Conservation (phyloP, 2,888 invertebrate genomes). For the Drosophila kanekoi region DNA sequence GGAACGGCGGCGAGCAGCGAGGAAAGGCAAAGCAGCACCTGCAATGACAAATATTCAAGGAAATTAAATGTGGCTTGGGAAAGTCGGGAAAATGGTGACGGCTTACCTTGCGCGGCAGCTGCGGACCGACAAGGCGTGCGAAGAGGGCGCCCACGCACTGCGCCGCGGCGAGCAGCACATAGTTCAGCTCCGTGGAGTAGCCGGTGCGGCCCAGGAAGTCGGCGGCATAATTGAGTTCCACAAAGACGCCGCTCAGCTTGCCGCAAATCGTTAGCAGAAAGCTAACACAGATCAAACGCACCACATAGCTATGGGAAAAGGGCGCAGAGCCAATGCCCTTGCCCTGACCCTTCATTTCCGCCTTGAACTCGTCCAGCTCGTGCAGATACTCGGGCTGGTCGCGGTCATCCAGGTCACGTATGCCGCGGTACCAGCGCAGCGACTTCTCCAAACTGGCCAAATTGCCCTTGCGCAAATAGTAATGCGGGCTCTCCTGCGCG, state of each 20-base stretch:
- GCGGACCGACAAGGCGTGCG: constrained; percentile 62
- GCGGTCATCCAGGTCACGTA: constrained; percentile 79
- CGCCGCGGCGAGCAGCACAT: constrained; percentile 69
- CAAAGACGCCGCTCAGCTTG: constrained; percentile 79
- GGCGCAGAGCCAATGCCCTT: constrained; percentile 32
- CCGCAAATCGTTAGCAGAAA: constrained; percentile 72
- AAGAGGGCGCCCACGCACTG: constrained; percentile 74
- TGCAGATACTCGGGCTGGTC: constrained; percentile 69
- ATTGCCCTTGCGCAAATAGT: constrained; percentile 70
- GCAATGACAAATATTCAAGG: constrained; percentile 11
- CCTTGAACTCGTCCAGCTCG: constrained; percentile 74
- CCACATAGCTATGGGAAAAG: constrained; percentile 49
- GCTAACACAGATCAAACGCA: constrained; percentile 69
- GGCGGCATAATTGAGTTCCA: constrained; percentile 78
- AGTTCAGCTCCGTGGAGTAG: constrained; percentile 56
- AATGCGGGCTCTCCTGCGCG: constrained; percentile 82
- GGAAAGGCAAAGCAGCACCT: constrained; percentile 74
- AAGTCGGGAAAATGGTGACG: neutral
- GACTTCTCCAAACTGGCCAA: constrained; percentile 78
- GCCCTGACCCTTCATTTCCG: constrained; percentile 35
- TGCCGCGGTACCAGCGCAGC: constrained; percentile 82
- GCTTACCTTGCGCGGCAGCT: constrained; percentile 73
- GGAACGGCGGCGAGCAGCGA: constrained; percentile 66
- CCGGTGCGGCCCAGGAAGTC: constrained; percentile 58
- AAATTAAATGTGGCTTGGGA: too few relatives aligned